Base-by-base conservation (phyloP, 2,888 invertebrate species). In the Latheticus oryzae region DNA sequence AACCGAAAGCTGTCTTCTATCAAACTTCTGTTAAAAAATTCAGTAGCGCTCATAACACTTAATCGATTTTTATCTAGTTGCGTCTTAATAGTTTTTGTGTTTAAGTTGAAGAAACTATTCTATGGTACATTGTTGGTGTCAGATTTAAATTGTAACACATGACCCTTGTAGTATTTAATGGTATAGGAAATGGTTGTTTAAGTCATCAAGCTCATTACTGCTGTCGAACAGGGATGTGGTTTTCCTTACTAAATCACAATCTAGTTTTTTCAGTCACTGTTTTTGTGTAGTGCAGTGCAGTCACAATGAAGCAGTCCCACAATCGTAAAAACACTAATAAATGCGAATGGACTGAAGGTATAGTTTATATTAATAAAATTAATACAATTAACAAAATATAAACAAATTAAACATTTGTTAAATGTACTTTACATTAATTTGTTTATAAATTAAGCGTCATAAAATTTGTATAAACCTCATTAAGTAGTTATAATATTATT, bases 101-200 rank as follows among this genome's bases (percentile, higher is more conserved):
- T n/a, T 19, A 19, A 43, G 15, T 17, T 32, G 19, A 32, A 30
- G 30, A 45, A 45, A 30, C n/a, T 32, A 45, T 21, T 45, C 12
- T 11, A 48, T 48, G 16, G 47, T 35, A 24, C 24, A 16, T 15
- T 47, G 47, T 47, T 24, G 23, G 26, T 33, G 48, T 48, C 35
- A 54, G 58, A 57, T 50, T 57, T 62, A 60, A 60, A 50, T 38
- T 30, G 3, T 8, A 52, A 52, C 52, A 52, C 52, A 52, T 52
- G 52, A 52, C 52, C 52, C 52, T 52, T 52, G 42, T 52, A 42
- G 32, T 42, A 19, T 47, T 52, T 33, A 52, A 54, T 45, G 40
- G 52, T 64, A 54, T 65, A 65, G 65, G 65, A 65, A 64, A 64
- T 66, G 64, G 56, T 64, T 60, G 58, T 61, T 66, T 63, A 64